Evolutionary conservation across 2,888 invertebrate genomes (phyloP), one percentile per base, ranked within the genome.

Genomic region (Zeuzera pyrina): DNA sequence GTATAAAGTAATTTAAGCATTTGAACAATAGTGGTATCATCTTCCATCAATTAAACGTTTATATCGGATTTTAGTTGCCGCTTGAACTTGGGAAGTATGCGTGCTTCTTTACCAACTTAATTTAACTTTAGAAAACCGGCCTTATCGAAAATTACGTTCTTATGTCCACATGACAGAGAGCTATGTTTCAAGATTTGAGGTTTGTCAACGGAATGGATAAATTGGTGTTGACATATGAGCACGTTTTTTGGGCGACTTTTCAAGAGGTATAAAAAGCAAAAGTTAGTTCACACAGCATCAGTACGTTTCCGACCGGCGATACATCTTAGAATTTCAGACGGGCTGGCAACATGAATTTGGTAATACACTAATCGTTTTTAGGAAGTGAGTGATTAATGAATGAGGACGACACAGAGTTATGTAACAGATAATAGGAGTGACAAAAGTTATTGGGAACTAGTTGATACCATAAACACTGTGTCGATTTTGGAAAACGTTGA

Each of bases 191-290:
- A 22, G n/a, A 3, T 11, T 15, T 10, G 27, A 12, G 31, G 15
- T 16, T 30, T 25, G 29, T 15, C 12, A 37, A 19, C 35, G 3
- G 60, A 36, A 57, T 31, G 42, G 16, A 32, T 49, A 57, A 38
- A 15, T 45, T 57, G 38, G 70, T 41, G 30, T 40, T 50, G 42
- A 49, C 47, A 49, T 10, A 28, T 55, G 43, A 56, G 70, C 74
- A 68, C 62, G 76, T 74, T 77, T 76, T 73, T 72, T 67, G 57
- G 66, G 53, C 59, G 65, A 58, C 60, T 68, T 70, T 66, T 59
- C 57, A 59, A 59, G 57, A 49, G 58, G 67, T 78, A 79, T 79
- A 79, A 68, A 65, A 73, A 72, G 70, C 61, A 62, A 61, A 67
- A 60, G 61, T 54, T 49, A 49, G 49, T 46, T 45, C 46, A 49